Percentiles rank a stretch among this genome's conserved stretches.
Evolutionary conservation across 2,888 invertebrate genomes (phyloP).

Genomic region (Acronicta alni): DNA sequence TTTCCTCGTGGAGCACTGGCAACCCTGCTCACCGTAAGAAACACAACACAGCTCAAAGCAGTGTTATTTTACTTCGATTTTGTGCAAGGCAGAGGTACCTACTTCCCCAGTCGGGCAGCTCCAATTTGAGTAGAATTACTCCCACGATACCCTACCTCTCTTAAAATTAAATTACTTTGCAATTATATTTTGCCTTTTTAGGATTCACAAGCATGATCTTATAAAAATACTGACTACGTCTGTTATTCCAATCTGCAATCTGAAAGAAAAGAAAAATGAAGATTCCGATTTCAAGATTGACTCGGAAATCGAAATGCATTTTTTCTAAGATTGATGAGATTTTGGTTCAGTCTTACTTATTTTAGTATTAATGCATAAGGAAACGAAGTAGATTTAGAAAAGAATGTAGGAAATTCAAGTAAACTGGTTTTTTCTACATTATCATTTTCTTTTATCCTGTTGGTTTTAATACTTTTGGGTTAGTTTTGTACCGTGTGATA

Average conservation of each 20-base stretch:
- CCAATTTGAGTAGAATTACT: too few relatives aligned
- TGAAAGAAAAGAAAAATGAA: conserved; percentile 11
- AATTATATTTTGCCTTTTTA: background rate
- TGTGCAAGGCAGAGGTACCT: too few relatives aligned
- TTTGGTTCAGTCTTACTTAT: conserved; percentile 30
- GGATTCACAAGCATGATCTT: conserved; percentile 1
- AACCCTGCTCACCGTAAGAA: too few relatives aligned
- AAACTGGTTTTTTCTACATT: background rate
- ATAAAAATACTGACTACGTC: conserved; percentile 2
- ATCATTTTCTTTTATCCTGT: background rate
- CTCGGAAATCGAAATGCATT: conserved; percentile 48
- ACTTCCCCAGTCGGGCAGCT: too few relatives aligned
- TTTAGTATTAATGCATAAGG: conserved; percentile 27
- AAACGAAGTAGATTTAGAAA: conserved; percentile 12
- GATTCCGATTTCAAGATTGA: conserved; percentile 24
- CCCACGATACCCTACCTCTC: too few relatives aligned
- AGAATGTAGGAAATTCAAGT: background rate
- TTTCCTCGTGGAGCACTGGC: too few relatives aligned
- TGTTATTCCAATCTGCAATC: conserved; percentile 15
- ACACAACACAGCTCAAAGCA: too few relatives aligned
- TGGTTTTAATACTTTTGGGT: too few relatives aligned
- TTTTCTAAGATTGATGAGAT: conserved; percentile 50
- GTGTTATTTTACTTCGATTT: too few relatives aligned
- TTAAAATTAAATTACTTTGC: too few relatives aligned
- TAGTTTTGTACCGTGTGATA: too few relatives aligned